These are phyloP conservation scores for Pollenia angustigena DNA, from an alignment of 2,888 invertebrate species.

Conservation along the genomic window DNA sequence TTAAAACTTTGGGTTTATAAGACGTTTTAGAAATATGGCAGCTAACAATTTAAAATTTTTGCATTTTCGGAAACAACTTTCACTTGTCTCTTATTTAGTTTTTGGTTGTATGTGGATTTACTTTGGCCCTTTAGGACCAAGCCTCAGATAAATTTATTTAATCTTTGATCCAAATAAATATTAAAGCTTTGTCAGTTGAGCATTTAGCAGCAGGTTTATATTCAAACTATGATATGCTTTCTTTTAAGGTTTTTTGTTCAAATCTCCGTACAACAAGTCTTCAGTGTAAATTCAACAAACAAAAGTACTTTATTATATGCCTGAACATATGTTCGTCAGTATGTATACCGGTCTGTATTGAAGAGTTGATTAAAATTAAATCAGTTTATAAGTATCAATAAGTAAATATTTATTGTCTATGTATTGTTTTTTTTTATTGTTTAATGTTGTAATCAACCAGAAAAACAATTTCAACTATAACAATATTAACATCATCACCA, in stretches of 20 bases:
- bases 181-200: too few relatives aligned
- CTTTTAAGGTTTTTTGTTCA: background rate
- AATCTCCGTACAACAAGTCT: background rate
- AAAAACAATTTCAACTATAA: constrained; percentile 12
- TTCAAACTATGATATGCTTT: background rate
- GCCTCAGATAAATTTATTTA: too few relatives aligned
- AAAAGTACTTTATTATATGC: constrained; percentile 11
- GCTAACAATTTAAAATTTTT: too few relatives aligned
- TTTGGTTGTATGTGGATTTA: too few relatives aligned
- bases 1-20: too few relatives aligned
- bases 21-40: too few relatives aligned
- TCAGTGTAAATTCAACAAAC: background rate
- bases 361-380: constrained; percentile 42
- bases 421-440: constrained; percentile 15
- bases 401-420: constrained; percentile 36
- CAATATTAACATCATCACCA: constrained; percentile 14
- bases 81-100: too few relatives aligned
- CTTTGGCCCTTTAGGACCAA: too few relatives aligned
- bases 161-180: too few relatives aligned
- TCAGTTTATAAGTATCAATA: constrained; percentile 22
- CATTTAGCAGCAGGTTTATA: too few relatives aligned
- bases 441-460: constrained; percentile 32
- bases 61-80: too few relatives aligned
- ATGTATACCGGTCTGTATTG: constrained; percentile 10
- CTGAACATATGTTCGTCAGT: constrained; percentile 12